A percentile compares a stretch with the other conserved stretches of the same genome.
Conservation (phyloP, 2,113 vertebrate species). For the Ammodytes dubius region DNA sequence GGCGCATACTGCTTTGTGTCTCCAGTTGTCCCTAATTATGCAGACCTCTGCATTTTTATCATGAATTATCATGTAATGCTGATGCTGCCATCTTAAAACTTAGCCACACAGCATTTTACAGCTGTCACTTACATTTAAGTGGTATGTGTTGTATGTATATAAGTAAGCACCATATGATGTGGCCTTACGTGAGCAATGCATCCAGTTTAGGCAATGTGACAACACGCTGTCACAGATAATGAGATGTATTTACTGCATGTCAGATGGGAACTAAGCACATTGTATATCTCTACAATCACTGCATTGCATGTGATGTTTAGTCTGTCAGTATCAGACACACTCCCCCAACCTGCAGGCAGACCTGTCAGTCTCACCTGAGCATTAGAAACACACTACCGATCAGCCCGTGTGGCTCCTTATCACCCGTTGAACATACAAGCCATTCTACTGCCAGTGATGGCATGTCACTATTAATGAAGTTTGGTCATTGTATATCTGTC, state of each 20-base stretch:
- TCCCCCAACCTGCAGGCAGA: conserved; percentile 21
- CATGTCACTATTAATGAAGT: conserved; percentile 64
- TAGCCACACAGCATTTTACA: conserved; percentile 28
- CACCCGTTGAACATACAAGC: conserved; percentile 33
- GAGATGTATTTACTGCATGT: conserved; percentile 48
- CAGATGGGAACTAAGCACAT: conserved; percentile 30
- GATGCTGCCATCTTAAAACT: not conserved
- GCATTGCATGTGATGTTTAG: conserved; percentile 21
- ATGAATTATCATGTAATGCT: not conserved
- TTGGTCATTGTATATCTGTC: conserved; percentile 58
- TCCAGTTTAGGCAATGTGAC: conserved; percentile 32
- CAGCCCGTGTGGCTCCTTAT: conserved; percentile 33
- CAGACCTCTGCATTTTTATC: not conserved
- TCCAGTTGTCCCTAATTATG: not conserved
- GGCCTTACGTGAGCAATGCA: conserved; percentile 22
- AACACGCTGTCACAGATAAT: conserved; percentile 49
- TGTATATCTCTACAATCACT: conserved; percentile 42
- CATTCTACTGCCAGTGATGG: conserved; percentile 47
- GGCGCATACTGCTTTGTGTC: not conserved
- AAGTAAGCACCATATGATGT: not conserved
- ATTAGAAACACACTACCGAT: conserved; percentile 25
- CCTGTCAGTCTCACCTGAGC: conserved; percentile 64
- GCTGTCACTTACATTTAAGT: conserved; percentile 31
- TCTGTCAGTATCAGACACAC: conserved; percentile 45
- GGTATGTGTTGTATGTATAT: conserved; percentile 16